phyloP scores from a whole-genome alignment of 2,113 vertebrate genomes.

The Ciconia stormi region DNA sequence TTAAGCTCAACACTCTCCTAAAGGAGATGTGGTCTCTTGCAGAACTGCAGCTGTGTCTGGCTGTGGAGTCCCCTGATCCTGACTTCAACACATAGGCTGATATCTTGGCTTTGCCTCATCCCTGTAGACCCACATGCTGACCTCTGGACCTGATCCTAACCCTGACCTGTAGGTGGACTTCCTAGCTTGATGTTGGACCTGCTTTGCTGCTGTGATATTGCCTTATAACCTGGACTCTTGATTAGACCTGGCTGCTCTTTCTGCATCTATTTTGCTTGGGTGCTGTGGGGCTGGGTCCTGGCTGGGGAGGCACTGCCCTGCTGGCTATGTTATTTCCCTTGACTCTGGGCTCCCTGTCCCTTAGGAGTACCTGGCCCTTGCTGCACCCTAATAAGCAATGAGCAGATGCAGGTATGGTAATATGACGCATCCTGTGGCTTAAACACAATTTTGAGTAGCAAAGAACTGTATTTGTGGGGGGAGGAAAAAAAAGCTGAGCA shows the following conservation, averaged over 20 bases:
- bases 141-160: neutral
- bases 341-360: fast-evolving
- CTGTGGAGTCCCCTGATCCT: fast-evolving
- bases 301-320: neutral
- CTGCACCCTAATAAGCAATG: neutral
- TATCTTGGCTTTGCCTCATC: fast-evolving
- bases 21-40: fast-evolving
- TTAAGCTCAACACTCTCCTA: neutral
- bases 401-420: neutral
- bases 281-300: neutral
- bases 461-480: neutral
- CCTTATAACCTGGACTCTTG: fast-evolving
- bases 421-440: neutral
- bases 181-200: neutral
- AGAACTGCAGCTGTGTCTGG: fast-evolving
- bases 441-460: neutral
- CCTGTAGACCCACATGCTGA: fast-evolving
- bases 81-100: fast-evolving
- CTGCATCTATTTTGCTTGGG: neutral
- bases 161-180: neutral
- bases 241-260: neutral
- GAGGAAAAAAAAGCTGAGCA: neutral
- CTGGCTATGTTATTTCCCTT: neutral
- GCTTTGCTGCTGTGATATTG: neutral
- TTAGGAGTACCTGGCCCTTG: neutral